Base-by-base conservation (phyloP, 2,797 vertebrate genomes). In the Paratrypauchen microcephalus region DNA sequence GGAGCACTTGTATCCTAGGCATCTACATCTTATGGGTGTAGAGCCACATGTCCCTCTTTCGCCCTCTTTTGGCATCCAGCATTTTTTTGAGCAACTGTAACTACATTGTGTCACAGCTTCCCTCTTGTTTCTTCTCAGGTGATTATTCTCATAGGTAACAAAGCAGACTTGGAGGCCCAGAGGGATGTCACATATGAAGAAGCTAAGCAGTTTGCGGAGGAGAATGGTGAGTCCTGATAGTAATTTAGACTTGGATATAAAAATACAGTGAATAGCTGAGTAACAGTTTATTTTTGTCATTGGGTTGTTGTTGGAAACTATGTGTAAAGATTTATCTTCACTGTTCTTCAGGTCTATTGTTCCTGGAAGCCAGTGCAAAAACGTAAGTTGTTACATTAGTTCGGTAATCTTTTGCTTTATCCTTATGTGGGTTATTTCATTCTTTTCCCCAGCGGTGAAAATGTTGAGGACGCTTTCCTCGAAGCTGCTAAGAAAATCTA, bases 401-500 rank as follows among this genome's bases (percentile, higher is more conserved):
- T 5, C 2, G 3, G 2, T 47, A 18, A 45, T n/a, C 54, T 15
- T 0, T 3, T 2, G 2, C 28, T 30, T 19, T n/a, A 6, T 68
- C 47, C 69, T 30, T 62, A 30, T 50, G 13, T 41, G 19, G 21
- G 32, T 26, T 21, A 1, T 60, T 9, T 65, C 54, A 18, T 2
- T 45, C 8, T 15, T 71, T 36, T 36, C 32, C 94, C 70, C 90
- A 99, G 97, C 59, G 97, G 97, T 7, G 97, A 99, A 91, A 98
- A 99, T 0, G 97, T 99, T 60, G 97, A 99, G 86, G 97, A 99
- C n/a, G 97, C 97, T 0, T 98, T 99, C 87, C 92, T 98, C 82
- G 97, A 99, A 90, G 97, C 97, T 7, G 97, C 97, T 30, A 98
- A 99, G 95, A 97, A 97, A 76, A 99, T 99, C 89, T 99, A 98